Evolutionary conservation across 2,888 invertebrate genomes (phyloP).

Genomic region (Tridacna crocea): DNA sequence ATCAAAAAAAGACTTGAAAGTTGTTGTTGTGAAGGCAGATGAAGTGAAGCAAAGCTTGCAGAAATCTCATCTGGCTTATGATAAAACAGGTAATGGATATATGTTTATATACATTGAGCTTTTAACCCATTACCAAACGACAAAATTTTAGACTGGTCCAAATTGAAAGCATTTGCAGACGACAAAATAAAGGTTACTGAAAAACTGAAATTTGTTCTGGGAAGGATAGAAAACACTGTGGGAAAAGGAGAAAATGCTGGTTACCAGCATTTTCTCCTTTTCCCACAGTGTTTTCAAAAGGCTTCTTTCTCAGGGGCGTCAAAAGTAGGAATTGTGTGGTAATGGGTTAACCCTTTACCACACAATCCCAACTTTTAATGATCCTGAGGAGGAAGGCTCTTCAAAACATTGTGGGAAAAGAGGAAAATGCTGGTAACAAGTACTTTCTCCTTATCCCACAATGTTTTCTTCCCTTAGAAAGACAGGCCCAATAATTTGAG

Average conservation of each 20-base stretch:
- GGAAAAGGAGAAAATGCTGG: neutral
- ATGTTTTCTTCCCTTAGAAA: no score
- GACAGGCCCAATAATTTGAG: no score
- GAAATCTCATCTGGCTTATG: slow-evolving; percentile 91
- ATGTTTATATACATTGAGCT: no score
- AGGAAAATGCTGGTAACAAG: neutral
- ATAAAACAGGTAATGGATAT: slow-evolving; percentile 86
- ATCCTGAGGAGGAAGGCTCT: no score
- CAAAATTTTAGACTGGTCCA: no score
- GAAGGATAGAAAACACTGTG: neutral
- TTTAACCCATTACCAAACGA: no score
- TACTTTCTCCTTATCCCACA: neutral
- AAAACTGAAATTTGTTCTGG: no score
- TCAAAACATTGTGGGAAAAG: neutral
- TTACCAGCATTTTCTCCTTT: neutral
- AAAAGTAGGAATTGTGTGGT: neutral
- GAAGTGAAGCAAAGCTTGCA: slow-evolving; percentile 90
- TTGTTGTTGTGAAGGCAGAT: slow-evolving; percentile 86
- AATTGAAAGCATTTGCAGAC: no score
- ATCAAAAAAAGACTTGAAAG: neutral
- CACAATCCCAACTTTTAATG: no score
- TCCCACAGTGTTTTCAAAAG: neutral
- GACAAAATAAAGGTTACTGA: no score
- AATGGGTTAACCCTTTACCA: neutral
- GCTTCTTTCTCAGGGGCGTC: neutral